Conservation (phyloP, 1,140 invertebrate genomes). For the Sycobia sp. region DNA sequence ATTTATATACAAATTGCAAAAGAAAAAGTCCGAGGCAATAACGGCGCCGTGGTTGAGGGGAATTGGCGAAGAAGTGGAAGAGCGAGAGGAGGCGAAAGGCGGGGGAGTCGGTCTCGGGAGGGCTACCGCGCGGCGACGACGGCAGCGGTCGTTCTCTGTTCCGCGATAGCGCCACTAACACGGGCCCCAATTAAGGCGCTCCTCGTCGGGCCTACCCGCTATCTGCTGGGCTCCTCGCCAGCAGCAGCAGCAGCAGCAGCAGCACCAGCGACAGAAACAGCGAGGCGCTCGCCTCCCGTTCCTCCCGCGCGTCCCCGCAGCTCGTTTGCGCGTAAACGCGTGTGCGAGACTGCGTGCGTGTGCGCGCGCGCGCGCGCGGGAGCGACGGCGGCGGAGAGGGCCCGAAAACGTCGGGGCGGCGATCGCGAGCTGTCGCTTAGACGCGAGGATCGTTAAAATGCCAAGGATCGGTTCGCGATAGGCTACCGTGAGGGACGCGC, state of each 20-base stretch:
- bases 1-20: constrained; percentile 4
- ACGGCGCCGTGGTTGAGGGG: too few relatives aligned
- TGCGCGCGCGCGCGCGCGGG: constrained; percentile 30
- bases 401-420: constrained; percentile 47
- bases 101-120: constrained; percentile 31
- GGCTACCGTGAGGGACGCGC: constrained; percentile 37
- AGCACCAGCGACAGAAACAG: too few relatives aligned
- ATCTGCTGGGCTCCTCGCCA: too few relatives aligned
- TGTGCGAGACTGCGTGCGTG: constrained; percentile 27
- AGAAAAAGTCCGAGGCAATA: not conserved
- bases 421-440: constrained; percentile 46
- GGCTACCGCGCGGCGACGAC: constrained; percentile 48
- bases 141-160: constrained; percentile 42
- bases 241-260: too few relatives aligned
- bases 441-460: constrained; percentile 51
- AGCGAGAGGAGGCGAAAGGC: too few relatives aligned
- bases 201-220: constrained; percentile 17
- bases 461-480: constrained; percentile 37
- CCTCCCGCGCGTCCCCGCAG: not conserved
- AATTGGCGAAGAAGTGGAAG: too few relatives aligned
- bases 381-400: constrained; percentile 21
- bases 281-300: too few relatives aligned
- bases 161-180: constrained; percentile 54
- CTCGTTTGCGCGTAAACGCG: not conserved
- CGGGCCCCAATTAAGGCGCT: constrained; percentile 55